These are phyloP conservation scores for Magallana ariakensis DNA, from an alignment of 1,140 invertebrate species.

Conservation along the genomic window DNA sequence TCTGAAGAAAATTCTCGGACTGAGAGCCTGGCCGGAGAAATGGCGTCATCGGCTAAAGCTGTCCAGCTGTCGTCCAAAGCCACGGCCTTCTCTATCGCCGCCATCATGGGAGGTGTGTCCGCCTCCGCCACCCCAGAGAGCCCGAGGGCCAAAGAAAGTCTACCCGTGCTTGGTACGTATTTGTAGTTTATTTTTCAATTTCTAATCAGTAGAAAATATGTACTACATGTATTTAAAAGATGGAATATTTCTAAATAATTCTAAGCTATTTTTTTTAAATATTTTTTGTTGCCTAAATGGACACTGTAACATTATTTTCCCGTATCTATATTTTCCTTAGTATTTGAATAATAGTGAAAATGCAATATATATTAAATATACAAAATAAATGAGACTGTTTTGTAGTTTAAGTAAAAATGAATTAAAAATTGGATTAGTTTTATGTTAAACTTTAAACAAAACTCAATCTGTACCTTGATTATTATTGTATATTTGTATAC, in stretches of 20 bases:
- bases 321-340: too few species aligned
- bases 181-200: not conserved
- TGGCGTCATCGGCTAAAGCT: constrained; percentile 50
- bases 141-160: constrained; percentile 20
- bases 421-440: too few species aligned
- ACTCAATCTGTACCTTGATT: too few species aligned
- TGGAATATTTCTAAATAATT: not conserved
- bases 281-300: too few species aligned
- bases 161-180: not conserved
- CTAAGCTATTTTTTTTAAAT: not conserved
- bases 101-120: constrained; percentile 67
- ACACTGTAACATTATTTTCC: too few species aligned
- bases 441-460: too few species aligned
- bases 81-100: constrained; percentile 73
- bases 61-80: constrained; percentile 69
- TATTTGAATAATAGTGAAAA: too few species aligned
- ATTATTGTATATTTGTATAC: too few species aligned
- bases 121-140: not conserved
- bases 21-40: constrained; percentile 46
- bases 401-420: too few species aligned
- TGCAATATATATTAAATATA: too few species aligned
- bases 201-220: not conserved
- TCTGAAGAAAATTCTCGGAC: constrained; percentile 52
- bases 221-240: not conserved
- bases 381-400: too few species aligned